Percentiles rank a stretch among this genome's conserved stretches.
phyloP scores from a whole-genome alignment of 92 coral and sea anemone species.

The Chrysogorgia sp. region DNA sequence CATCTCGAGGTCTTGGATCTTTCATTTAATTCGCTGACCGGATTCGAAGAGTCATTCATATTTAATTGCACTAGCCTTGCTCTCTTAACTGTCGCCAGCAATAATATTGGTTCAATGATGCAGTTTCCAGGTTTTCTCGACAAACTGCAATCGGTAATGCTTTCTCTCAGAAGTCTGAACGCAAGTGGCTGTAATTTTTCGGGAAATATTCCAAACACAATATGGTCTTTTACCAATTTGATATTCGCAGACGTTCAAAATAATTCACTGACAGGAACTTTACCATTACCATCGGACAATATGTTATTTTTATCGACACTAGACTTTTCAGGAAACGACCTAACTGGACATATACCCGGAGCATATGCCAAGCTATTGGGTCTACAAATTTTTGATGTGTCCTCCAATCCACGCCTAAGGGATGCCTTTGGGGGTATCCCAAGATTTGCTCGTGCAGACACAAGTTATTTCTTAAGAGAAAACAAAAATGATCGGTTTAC shows the following conservation, averaged over 20 bases:
- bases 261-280: conserved; percentile 54
- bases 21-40: conserved; percentile 48
- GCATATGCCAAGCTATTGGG: conserved; percentile 58
- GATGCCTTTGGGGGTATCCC: conserved; percentile 52
- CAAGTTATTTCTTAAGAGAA: conserved; percentile 43
- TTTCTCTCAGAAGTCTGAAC: conserved; percentile 67
- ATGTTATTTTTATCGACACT: conserved; percentile 62
- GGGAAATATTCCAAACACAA: conserved; percentile 55
- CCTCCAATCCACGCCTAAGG: conserved; percentile 55
- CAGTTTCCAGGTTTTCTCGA: conserved; percentile 43
- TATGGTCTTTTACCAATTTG: conserved; percentile 68
- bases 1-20: conserved; percentile 60
- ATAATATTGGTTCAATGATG: conserved; percentile 47
- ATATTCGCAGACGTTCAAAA: conserved; percentile 57
- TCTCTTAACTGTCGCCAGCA: conserved; percentile 55
- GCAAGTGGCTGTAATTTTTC: conserved; percentile 58
- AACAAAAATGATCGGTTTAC: conserved; percentile 44
- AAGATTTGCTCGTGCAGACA: conserved; percentile 61
- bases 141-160: conserved; percentile 44
- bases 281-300: conserved; percentile 56
- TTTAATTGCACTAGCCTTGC: conserved; percentile 56
- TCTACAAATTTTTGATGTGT: conserved; percentile 64
- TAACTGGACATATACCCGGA: conserved; percentile 67
- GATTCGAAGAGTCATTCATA: conserved; percentile 55
- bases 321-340: conserved; percentile 61